Percentiles rank a stretch among this genome's conserved stretches.
Evolutionary conservation across 2,888 invertebrate species (phyloP).

Genomic region (Prosapia bicincta): DNA sequence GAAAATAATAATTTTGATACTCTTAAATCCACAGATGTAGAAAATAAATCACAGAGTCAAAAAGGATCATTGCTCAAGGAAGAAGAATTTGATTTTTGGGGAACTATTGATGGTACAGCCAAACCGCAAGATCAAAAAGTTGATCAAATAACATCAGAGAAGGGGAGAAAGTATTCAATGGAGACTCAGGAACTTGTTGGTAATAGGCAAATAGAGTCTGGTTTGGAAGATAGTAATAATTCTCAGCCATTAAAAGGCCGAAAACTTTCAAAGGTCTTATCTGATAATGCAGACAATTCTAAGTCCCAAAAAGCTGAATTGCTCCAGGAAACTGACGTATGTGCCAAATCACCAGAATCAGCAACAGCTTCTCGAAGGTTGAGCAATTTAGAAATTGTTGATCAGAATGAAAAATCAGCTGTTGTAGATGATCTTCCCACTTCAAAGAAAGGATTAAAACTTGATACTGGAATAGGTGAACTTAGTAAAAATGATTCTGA

Average conservation of each 20-base stretch:
- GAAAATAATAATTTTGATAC: neutral
- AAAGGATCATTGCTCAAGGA: slow-evolving; percentile 3
- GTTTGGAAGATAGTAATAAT: neutral
- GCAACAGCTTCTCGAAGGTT: neutral
- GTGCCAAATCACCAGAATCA: neutral
- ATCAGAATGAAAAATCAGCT: neutral
- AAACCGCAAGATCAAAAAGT: neutral
- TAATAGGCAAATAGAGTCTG: slow-evolving; percentile 41
- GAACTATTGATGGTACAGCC: neutral
- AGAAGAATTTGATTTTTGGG: neutral
- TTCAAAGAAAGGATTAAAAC: neutral
- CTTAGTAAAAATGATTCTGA: slow-evolving; percentile 12
- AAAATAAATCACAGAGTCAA: neutral
- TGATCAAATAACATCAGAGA: neutral
- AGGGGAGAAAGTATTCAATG: neutral
- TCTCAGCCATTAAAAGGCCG: neutral
- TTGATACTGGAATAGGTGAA: slow-evolving; percentile 31
- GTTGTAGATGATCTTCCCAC: neutral
- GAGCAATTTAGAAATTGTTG: neutral
- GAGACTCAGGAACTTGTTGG: neutral
- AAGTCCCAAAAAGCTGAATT: neutral
- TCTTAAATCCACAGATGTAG: neutral
- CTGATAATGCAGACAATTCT: neutral
- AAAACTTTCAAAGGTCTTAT: neutral
- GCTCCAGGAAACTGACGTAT: neutral